Percentiles rank a stretch among this genome's conserved stretches.
Evolutionary conservation across 2,113 vertebrate species (phyloP).

Genomic region (Leptodactylus fuscus): DNA sequence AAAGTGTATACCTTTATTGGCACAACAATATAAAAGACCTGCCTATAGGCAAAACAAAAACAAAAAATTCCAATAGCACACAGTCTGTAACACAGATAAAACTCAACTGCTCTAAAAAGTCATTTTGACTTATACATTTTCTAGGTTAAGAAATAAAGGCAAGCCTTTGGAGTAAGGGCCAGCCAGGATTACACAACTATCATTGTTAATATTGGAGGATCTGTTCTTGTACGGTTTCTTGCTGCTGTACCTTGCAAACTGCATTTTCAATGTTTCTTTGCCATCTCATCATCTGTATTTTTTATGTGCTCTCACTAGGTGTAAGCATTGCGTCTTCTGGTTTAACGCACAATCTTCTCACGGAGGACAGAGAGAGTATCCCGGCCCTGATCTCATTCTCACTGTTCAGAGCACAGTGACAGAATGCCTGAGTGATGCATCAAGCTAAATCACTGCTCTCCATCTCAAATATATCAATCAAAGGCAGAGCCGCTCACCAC

Average conservation of each 20-base stretch:
- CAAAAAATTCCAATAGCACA: too few species aligned
- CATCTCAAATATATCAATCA: slow-evolving; percentile 32
- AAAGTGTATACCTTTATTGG: too few species aligned
- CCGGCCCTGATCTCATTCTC: not conserved
- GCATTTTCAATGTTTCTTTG: not conserved
- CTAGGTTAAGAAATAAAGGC: not conserved
- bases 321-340: not conserved
- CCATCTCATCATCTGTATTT: not conserved
- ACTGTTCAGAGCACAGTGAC: slow-evolving; percentile 6
- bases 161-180: not conserved
- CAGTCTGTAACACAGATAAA: too few species aligned
- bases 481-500: not conserved
- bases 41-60: too few species aligned
- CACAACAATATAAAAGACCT: too few species aligned
- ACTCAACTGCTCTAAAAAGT: not conserved
- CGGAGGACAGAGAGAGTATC: not conserved
- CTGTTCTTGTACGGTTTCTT: too few species aligned
- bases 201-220: not conserved
- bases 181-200: not conserved
- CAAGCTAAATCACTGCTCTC: not conserved
- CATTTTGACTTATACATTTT: not conserved
- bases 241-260: not conserved
- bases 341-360: slow-evolving; percentile 14
- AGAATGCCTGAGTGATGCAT: slow-evolving; percentile 11
- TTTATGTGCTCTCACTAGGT: not conserved